Percentiles rank a stretch among this genome's conserved stretches.
These are phyloP conservation scores for Scomber japonicus DNA, from an alignment of 2,113 vertebrate genomes.

Conservation along the genomic window DNA sequence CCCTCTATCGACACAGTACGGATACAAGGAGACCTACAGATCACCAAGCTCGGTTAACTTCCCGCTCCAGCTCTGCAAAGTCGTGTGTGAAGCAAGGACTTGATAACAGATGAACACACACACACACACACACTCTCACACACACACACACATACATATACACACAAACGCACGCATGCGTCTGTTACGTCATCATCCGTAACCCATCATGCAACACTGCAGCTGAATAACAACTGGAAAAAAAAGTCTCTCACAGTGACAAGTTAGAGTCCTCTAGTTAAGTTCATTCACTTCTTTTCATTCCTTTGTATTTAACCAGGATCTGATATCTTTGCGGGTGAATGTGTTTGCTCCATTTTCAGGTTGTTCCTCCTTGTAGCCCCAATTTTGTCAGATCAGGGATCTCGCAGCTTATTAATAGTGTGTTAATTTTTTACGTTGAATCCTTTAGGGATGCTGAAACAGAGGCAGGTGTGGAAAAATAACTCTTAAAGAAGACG, in stretches of 20 bases:
- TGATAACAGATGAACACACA: slow-evolving; percentile 55
- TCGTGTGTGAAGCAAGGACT: slow-evolving; percentile 61
- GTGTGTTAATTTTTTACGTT: slow-evolving; percentile 34
- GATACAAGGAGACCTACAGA: slow-evolving; percentile 96
- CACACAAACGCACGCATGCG: not conserved
- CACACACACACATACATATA: slow-evolving; percentile 11
- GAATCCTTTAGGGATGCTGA: slow-evolving; percentile 35
- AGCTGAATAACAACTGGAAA: slow-evolving; percentile 34
- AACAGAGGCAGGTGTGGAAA: slow-evolving; percentile 34
- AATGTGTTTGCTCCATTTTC: slow-evolving; percentile 59
- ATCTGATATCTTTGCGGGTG: slow-evolving; percentile 43
- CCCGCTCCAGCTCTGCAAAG: slow-evolving; percentile 1
- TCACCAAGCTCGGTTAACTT: slow-evolving; percentile 96
- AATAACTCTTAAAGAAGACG: not conserved
- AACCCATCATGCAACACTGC: slow-evolving; percentile 57
- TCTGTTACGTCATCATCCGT: slow-evolving; percentile 49
- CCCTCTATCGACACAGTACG: slow-evolving; percentile 94
- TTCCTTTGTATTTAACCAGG: slow-evolving; percentile 35
- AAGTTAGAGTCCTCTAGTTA: slow-evolving; percentile 21
- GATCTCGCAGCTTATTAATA: slow-evolving; percentile 53
- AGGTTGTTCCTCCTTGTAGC: slow-evolving; percentile 41
- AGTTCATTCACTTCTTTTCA: slow-evolving; percentile 31
- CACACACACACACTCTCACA: slow-evolving; percentile 22
- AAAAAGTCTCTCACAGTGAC: slow-evolving; percentile 12
- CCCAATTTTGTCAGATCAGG: slow-evolving; percentile 60